Base-by-base conservation (phyloP, 2,113 vertebrate genomes). In the Gallinago paraguaiae region DNA sequence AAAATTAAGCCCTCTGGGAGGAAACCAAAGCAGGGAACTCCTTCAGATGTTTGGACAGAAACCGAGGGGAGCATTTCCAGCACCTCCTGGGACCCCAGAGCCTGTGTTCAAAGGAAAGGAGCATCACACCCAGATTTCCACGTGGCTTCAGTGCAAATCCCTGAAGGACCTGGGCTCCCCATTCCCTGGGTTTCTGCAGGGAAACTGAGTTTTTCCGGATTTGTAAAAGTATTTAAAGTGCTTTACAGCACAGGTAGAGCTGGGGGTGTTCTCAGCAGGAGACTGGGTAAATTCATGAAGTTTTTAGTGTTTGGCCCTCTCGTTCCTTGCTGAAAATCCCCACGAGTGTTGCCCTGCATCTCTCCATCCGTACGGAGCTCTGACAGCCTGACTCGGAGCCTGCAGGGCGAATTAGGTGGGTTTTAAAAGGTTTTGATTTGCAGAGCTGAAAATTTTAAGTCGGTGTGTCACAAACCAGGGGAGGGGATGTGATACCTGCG, bases 131-230 rank as follows among this genome's bases (percentile, higher is more conserved):
- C 28, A 1, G 15, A 91, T 84, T 89, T 84, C 77, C 60, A 59
- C 0, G 2, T 51, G 8, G 31, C 45, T 79, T 35, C 0, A 0
- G 45, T 17, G 24, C 67, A 50, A 68, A 72, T 31, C 79, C 82
- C 82, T 20, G 33, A 45, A 65, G 82, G 54, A 80, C 54, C 33
- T 1, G 0, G 28, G 33, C 30, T 92, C 28, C 75, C 59, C 27
- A 2, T 61, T 69, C 78, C 79, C 59, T 54, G 71, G 50, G 18
- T 20, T 77, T 77, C 75, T 28, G 67, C 4, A 1, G 35, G 28
- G 35, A 50, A 18, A 15, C 50, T 18, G 85, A 48, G 16, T 6
- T 50, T 61, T 65, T 51, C 68, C 39, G n/a, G 77, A 39, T 75
- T 70, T 80, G 10, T 45, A 77, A 24, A 86, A 54, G 6, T 48